Conservation (phyloP, 1,140 invertebrate genomes). For the Propsilocerus akamusi region DNA sequence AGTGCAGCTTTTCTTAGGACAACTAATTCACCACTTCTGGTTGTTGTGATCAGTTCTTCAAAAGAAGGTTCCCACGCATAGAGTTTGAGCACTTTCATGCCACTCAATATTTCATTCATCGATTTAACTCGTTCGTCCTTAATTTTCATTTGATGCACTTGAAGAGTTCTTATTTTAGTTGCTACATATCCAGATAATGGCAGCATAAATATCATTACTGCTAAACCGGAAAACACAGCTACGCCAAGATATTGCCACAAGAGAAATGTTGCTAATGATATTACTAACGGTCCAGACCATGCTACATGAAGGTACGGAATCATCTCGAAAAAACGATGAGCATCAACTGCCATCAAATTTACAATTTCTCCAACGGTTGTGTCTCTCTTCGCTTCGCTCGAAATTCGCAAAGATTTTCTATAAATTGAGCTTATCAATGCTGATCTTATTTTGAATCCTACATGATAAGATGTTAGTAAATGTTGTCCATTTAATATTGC, state of each 20-base stretch:
- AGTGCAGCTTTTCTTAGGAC: conserved; percentile 17
- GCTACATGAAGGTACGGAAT: conserved; percentile 23
- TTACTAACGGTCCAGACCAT: conserved; percentile 30
- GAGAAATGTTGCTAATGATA: conserved; percentile 30
- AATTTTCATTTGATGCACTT: conserved; percentile 26
- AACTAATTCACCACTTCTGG: conserved; percentile 24
- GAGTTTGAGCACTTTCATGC: conserved; percentile 66
- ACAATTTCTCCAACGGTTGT: not conserved
- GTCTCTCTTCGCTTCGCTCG: conserved; percentile 32
- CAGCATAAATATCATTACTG: conserved; percentile 25
- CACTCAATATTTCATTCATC: conserved; percentile 64
- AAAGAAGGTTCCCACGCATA: conserved; percentile 52
- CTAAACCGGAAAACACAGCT: conserved; percentile 33
- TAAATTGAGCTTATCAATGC: conserved; percentile 80
- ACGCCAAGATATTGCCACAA: conserved; percentile 30
- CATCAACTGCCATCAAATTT: not conserved
- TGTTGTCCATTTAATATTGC: conserved; percentile 65
- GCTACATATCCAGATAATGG: not conserved
- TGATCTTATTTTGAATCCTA: conserved; percentile 73
- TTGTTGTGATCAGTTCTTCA: conserved; percentile 27
- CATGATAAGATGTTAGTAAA: conserved; percentile 65
- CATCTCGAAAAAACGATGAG: conserved; percentile 35
- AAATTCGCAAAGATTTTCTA: conserved; percentile 58
- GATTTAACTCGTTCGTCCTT: conserved; percentile 51
- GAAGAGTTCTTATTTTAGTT: conserved; percentile 14